Evolutionary conservation across 2,113 vertebrate genomes (phyloP).

Genomic region (Dasyornis broadbenti): DNA sequence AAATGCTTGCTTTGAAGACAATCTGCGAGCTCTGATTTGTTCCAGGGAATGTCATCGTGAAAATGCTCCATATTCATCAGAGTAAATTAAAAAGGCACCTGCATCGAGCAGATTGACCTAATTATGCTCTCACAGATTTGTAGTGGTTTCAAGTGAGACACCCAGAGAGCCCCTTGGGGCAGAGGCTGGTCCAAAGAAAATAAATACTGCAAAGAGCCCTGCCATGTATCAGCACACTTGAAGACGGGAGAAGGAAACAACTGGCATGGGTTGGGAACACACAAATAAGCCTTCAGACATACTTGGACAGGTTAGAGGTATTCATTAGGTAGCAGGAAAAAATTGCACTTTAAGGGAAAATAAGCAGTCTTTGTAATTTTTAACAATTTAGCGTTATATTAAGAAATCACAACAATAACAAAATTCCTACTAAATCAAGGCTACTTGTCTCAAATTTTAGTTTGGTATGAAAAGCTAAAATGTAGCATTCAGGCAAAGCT

Average conservation of each 20-base stretch:
- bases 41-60: background rate
- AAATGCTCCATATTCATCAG: background rate
- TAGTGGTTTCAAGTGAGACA: background rate
- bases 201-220: background rate
- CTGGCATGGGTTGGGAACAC: background rate
- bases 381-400: background rate
- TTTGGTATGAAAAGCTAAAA: background rate
- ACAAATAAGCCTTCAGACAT: background rate
- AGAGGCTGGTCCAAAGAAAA: background rate
- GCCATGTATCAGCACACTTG: fast-evolving
- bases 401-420: background rate
- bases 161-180: background rate
- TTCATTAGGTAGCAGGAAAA: background rate
- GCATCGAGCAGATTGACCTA: background rate
- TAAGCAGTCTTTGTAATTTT: background rate
- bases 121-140: background rate
- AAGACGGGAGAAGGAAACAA: background rate
- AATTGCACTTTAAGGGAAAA: background rate
- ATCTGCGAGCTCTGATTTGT: background rate
- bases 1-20: background rate
- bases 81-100: background rate
- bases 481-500: background rate
- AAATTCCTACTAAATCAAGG: background rate
- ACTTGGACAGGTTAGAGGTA: background rate
- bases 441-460: background rate